Percentiles rank a stretch among this genome's conserved stretches.
Conservation (phyloP, 2,888 invertebrate genomes). For the Heliconius sara region DNA sequence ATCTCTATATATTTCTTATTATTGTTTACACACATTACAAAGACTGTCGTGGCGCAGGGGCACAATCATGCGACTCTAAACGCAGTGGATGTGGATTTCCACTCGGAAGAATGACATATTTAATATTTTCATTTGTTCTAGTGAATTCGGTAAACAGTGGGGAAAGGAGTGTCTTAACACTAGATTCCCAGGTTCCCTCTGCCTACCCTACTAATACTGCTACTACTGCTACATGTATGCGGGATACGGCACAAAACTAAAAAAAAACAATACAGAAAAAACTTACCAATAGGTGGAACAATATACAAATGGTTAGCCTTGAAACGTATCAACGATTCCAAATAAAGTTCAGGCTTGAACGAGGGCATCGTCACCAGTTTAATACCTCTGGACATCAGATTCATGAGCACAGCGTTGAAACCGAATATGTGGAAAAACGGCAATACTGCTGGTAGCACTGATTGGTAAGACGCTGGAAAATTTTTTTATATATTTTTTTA, state of each 20-base stretch:
- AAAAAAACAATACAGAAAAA: background rate
- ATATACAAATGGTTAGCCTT: constrained; percentile 86
- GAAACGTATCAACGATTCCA: constrained; percentile 85
- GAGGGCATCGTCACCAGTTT: constrained; percentile 88
- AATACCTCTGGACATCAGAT: constrained; percentile 84
- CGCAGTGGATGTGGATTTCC: background rate
- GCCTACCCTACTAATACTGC: no score
- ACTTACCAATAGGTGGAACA: constrained; percentile 91
- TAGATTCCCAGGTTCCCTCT: background rate
- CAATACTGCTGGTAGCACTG: constrained; percentile 86
- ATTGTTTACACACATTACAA: no score
- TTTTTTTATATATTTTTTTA: background rate
- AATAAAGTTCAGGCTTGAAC: constrained; percentile 89
- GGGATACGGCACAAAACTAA: background rate
- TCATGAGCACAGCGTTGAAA: constrained; percentile 85
- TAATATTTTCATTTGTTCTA: background rate
- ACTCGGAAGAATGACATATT: background rate
- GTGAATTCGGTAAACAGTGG: background rate
- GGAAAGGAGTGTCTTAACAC: background rate
- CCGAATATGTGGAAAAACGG: constrained; percentile 95
- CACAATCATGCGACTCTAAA: no score
- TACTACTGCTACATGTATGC: background rate
- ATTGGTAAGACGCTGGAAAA: constrained; percentile 80
- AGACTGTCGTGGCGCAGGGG: no score
- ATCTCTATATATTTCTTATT: no score